Conservation (phyloP, 2,888 invertebrate species). For the Drosophila gaucha region DNA sequence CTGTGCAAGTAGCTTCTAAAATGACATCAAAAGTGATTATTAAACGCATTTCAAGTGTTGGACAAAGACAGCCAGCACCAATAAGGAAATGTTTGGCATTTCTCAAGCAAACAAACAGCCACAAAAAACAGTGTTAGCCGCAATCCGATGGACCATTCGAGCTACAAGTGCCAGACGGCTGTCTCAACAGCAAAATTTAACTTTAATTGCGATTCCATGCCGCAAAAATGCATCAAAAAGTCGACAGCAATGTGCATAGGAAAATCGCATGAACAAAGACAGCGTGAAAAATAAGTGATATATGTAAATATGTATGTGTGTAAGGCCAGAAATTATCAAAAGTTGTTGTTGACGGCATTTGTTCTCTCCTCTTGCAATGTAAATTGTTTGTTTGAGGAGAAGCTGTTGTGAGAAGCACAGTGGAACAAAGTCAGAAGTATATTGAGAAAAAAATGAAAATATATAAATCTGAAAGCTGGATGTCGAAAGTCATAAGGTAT, state of each 20-base stretch:
- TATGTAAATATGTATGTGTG: neutral
- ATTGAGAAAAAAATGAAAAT: neutral
- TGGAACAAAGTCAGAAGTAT: conserved; percentile 11
- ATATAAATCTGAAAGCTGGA: too few species aligned
- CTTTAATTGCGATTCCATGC: conserved; percentile 53
- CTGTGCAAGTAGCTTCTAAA: neutral
- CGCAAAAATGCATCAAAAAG: conserved; percentile 32
- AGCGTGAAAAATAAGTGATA: conserved; percentile 17
- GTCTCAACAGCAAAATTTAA: conserved; percentile 36
- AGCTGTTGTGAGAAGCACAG: conserved; percentile 18
- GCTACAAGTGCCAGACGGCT: conserved; percentile 1
- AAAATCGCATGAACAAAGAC: conserved; percentile 10
- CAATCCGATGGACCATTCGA: neutral
- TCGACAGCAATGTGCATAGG: too few species aligned
- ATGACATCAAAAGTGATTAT: neutral
- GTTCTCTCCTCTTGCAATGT: conserved; percentile 4
- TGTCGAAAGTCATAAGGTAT: neutral
- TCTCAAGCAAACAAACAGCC: conserved; percentile 25
- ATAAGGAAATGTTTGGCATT: conserved; percentile 26
- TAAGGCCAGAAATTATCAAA: conserved; percentile 34
- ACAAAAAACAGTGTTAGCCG: conserved; percentile 8
- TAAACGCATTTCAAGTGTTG: conserved; percentile 7
- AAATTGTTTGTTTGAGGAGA: conserved; percentile 14
- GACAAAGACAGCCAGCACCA: conserved; percentile 2
- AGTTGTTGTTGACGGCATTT: conserved; percentile 30